A percentile compares a stretch with the other conserved stretches of the same genome.
These are phyloP conservation scores for Strix uralensis DNA, from an alignment of 2,113 vertebrate species.

Conservation along the genomic window DNA sequence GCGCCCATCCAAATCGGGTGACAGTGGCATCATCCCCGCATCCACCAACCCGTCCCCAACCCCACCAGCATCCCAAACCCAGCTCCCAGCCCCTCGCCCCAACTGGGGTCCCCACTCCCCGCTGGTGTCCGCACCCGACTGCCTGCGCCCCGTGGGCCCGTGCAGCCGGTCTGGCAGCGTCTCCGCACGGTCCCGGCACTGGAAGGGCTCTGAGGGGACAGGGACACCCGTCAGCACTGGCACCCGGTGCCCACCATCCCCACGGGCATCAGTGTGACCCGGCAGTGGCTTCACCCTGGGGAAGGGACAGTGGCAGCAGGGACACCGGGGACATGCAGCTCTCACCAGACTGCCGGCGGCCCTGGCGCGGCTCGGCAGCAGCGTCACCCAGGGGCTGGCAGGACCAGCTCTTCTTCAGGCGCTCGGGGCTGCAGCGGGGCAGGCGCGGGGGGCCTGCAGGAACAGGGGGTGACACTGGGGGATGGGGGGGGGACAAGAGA, in stretches of 20 bases:
- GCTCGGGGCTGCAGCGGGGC: conserved; percentile 86
- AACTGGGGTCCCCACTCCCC: background rate
- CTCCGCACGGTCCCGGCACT: background rate
- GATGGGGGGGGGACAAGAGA: too few relatives aligned
- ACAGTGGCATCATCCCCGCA: fast-evolving
- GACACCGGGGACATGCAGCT: fast-evolving
- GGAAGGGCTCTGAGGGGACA: conserved; percentile 66
- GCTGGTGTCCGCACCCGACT: conserved; percentile 15
- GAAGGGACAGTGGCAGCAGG: background rate
- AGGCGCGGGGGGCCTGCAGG: conserved; percentile 67
- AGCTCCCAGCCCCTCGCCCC: background rate
- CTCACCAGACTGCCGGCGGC: conserved; percentile 89
- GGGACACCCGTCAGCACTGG: background rate
- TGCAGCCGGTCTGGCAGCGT: conserved; percentile 8
- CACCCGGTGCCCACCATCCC: background rate
- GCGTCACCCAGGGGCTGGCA: conserved; percentile 59
- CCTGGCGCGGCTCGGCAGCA: conserved; percentile 30
- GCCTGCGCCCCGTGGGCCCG: conserved; percentile 46
- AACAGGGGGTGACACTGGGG: background rate
- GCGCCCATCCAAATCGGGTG: too few relatives aligned
- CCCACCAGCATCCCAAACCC: background rate
- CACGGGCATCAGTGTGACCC: fast-evolving
- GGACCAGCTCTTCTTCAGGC: conserved; percentile 82
- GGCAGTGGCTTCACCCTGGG: too few relatives aligned
- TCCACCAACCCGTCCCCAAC: background rate